A percentile compares a stretch with the other conserved stretches of the same genome.
These are phyloP conservation scores for Sciaenops ocellatus DNA, from an alignment of 2,797 vertebrate species.

Conservation along the genomic window DNA sequence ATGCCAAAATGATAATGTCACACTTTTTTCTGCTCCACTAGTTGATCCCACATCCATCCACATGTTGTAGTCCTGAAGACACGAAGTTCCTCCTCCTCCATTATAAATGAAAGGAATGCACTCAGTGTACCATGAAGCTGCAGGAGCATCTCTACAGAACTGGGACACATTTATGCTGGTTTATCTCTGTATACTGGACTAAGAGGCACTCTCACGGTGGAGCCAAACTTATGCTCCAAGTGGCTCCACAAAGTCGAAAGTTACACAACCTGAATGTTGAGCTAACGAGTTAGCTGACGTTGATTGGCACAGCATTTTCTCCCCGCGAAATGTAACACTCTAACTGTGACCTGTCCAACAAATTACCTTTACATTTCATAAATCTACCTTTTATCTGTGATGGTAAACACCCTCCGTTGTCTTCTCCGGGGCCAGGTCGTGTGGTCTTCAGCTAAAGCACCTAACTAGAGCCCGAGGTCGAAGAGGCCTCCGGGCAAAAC, in stretches of 20 bases:
- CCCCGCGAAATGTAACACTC: background rate
- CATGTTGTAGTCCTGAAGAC: too few relatives aligned
- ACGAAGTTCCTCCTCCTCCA: too few relatives aligned
- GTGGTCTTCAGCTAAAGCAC: background rate
- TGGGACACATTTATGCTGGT: too few relatives aligned
- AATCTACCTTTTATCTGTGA: background rate
- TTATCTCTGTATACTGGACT: rapidly evolving
- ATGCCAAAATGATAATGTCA: too few relatives aligned
- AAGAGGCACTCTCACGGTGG: background rate
- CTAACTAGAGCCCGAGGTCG: slow-evolving; percentile 37
- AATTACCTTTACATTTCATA: rapidly evolving
- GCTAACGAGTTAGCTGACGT: background rate
- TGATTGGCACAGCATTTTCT: background rate
- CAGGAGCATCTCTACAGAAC: background rate
- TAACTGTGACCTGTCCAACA: background rate
- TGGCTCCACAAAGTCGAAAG: background rate
- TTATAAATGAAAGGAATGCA: too few relatives aligned
- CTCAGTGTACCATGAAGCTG: background rate
- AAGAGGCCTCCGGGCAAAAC: slow-evolving; percentile 39
- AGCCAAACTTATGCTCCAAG: background rate
- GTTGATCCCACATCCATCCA: too few relatives aligned
- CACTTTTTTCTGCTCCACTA: too few relatives aligned
- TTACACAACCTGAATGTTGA: slow-evolving; percentile 2
- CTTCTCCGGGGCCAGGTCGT: rapidly evolving
- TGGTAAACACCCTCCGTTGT: rapidly evolving